phyloP scores from a whole-genome alignment of 2,113 vertebrate species.

The Pelecanus crispus region DNA sequence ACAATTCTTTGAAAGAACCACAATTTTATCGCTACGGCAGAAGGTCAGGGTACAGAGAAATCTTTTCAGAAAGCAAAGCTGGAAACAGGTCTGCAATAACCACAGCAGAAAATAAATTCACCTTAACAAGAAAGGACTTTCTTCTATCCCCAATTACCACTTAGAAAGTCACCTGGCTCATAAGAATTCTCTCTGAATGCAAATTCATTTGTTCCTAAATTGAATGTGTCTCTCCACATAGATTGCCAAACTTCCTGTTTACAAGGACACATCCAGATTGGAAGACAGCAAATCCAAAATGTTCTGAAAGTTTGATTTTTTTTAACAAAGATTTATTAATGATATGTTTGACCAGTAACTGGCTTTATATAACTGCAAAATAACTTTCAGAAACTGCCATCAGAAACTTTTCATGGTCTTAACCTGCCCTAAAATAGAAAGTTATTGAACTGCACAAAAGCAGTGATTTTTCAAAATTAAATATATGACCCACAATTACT shows the following conservation, averaged over 20 bases:
- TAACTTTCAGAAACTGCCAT: neutral
- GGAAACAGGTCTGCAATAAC: neutral
- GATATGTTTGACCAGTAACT: neutral
- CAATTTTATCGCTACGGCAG: neutral
- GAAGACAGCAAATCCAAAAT: neutral
- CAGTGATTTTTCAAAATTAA: conserved; percentile 35
- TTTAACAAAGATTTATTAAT: neutral
- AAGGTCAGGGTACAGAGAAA: conserved; percentile 20
- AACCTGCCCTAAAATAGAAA: neutral
- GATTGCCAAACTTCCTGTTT: conserved; percentile 5
- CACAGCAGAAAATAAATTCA: neutral
- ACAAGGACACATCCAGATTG: neutral
- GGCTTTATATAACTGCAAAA: neutral
- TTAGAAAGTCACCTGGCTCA: neutral
- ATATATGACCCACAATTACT: neutral
- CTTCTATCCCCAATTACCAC: neutral
- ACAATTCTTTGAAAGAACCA: conserved; percentile 17
- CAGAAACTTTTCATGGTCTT: neutral
- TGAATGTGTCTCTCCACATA: neutral
- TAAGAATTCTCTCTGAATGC: conserved; percentile 1
- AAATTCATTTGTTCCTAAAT: neutral
- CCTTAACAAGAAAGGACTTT: neutral
- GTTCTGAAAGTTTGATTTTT: neutral
- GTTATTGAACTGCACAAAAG: neutral
- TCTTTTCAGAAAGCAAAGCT: conserved; percentile 8